These are phyloP conservation scores for Porites australiensis DNA, from an alignment of 64 coral and sea anemone species.

Conservation along the genomic window DNA sequence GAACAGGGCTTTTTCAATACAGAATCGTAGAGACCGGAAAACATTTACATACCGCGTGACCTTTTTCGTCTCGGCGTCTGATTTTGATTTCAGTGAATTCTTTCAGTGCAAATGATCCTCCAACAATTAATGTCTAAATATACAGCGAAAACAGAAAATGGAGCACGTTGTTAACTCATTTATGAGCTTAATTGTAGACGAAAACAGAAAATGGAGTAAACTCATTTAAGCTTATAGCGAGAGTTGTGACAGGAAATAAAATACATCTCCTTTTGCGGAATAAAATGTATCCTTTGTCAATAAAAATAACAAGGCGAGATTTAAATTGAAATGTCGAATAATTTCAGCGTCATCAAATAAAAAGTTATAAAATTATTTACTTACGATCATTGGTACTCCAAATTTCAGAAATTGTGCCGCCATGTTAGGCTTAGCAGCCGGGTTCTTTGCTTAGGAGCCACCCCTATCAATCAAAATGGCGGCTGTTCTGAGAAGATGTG, in stretches of 20 bases:
- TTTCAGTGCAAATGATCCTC: conserved; percentile 90
- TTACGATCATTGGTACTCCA: conserved; percentile 90
- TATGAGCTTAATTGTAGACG: not conserved
- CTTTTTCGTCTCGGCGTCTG: conserved; percentile 78
- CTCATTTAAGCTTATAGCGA: too few relatives aligned
- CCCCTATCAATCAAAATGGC: conserved; percentile 53
- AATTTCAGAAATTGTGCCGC: conserved; percentile 85
- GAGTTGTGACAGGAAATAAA: too few relatives aligned
- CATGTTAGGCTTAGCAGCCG: conserved; percentile 75
- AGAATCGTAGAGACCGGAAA: too few relatives aligned
- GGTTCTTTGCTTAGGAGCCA: not conserved
- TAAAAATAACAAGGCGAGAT: too few relatives aligned
- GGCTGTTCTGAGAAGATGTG: conserved; percentile 24
- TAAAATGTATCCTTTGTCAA: too few relatives aligned
- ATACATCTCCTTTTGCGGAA: too few relatives aligned
- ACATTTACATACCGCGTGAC: conserved; percentile 44
- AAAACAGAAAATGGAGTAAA: too few relatives aligned
- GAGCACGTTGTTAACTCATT: not conserved
- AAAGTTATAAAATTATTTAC: not conserved
- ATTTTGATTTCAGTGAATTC: conserved; percentile 97
- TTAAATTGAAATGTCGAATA: not conserved
- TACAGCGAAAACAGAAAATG: not conserved
- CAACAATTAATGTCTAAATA: conserved; percentile 69
- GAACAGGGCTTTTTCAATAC: too few relatives aligned
- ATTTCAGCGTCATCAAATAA: not conserved